Conservation (phyloP, 2,113 vertebrate genomes). For the Bufo bufo region DNA sequence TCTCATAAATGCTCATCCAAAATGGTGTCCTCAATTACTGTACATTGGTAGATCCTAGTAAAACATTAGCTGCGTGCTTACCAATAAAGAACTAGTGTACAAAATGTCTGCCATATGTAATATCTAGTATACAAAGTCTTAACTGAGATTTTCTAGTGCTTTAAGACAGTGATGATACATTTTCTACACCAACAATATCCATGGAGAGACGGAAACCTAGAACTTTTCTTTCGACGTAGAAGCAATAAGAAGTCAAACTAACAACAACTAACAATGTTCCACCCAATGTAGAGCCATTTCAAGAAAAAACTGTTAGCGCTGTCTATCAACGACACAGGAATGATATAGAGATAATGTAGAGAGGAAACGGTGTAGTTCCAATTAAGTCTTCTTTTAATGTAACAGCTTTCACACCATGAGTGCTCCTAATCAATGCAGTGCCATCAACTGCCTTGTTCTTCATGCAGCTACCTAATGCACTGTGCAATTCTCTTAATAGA, state of each 20-base stretch:
- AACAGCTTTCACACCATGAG: constrained; percentile 49
- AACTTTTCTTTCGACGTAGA: background rate
- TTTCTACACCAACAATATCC: background rate
- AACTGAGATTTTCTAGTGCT: background rate
- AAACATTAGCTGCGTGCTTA: too few species aligned
- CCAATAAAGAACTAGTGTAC: too few species aligned
- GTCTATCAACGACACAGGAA: constrained; percentile 21
- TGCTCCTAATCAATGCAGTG: constrained; percentile 37
- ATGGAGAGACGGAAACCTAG: background rate
- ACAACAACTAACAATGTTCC: background rate
- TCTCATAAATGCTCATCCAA: too few species aligned
- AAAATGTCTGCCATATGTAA: too few species aligned
- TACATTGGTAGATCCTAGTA: too few species aligned
- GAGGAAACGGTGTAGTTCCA: constrained; percentile 20
- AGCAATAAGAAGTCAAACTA: background rate
- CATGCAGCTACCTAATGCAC: constrained; percentile 47
- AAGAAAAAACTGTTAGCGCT: background rate
- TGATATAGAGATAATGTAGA: constrained; percentile 23
- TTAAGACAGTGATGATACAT: background rate
- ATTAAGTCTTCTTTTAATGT: constrained; percentile 41
- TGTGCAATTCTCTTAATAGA: constrained; percentile 45
- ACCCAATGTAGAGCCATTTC: background rate
- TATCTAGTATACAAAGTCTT: background rate
- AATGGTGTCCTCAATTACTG: too few species aligned
- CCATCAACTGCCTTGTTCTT: constrained; percentile 48